These are phyloP conservation scores for Xestia c-nigrum DNA, from an alignment of 2,888 invertebrate species.

Conservation along the genomic window DNA sequence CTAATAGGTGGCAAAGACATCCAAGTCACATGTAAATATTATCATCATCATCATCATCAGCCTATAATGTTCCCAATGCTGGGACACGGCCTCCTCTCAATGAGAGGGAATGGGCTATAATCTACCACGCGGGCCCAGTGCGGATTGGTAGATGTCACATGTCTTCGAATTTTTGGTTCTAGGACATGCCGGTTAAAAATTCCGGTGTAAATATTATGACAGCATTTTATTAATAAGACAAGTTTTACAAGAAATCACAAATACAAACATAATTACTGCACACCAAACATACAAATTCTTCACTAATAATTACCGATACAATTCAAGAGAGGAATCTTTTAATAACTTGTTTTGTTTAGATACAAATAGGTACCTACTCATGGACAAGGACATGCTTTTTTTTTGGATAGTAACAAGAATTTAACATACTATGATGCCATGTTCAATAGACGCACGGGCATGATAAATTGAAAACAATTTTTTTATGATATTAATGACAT, in stretches of 20 bases:
- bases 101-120: no score
- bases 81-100: no score
- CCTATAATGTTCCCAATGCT: no score
- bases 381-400: slow-evolving; percentile 4
- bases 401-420: not conserved
- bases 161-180: no score
- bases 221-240: slow-evolving; percentile 1
- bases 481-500: not conserved
- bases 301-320: not conserved
- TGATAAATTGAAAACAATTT: slow-evolving; percentile 2
- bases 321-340: not conserved
- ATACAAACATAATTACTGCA: not conserved
- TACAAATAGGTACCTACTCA: not conserved
- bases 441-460: not conserved
- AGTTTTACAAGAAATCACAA: not conserved
- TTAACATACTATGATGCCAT: not conserved
- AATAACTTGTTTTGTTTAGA: not conserved
- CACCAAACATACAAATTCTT: slow-evolving; percentile 4
- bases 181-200: no score
- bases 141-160: no score
- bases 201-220: slow-evolving; percentile 5
- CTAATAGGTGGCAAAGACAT: no score
- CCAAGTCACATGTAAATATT: slow-evolving; percentile 7
- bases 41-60: no score
- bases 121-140: no score